Evolutionary conservation across 2,113 vertebrate genomes (phyloP), one percentile per base, ranked within the genome.

Genomic region (Apus apus): DNA sequence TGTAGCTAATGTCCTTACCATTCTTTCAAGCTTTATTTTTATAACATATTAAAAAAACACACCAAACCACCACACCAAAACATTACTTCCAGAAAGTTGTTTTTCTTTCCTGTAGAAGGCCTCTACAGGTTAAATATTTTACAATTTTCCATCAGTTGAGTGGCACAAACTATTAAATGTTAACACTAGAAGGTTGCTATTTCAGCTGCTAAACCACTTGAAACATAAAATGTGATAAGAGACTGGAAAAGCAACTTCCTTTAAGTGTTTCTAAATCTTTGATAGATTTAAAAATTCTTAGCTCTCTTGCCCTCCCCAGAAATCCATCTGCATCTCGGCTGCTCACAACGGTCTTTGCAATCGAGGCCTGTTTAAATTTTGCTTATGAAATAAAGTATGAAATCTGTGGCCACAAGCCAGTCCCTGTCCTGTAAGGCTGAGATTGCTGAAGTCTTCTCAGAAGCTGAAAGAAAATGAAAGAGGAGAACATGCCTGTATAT

Each of bases 121-220:
- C 32, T 92, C 62, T 87, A 79, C 85, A 87, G 91, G 71, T 96
- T 97, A 97, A 94, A 73, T 93, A 80, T 96, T 95, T 91, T 96
- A 91, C 74, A 93, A 34, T 95, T 97, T 98, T 97, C 94, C 89
- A 96, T 95, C 95, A 92, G 91, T 94, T 38, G 32, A 95, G 91
- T 93, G 86, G 93, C 92, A 91, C 80, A 90, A 96, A 85, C 85
- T 94, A 58, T 92, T 83, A 95, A 92, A 88, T 70, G 54, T 90
- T 96, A 96, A 66, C 81, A 80, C 87, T 36, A 30, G 85, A 90
- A 77, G 56, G 66, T 95, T 96, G 93, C 84, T 90, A 75, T 97
- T 97, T 96, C 97, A 98, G 95, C 97, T 98, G 97, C 86, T 95
- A 95, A 96, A 94, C 29, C 8, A 1, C 85, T 97, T 71, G 48